phyloP scores from a whole-genome alignment of 2,888 invertebrate genomes.

The Schizotus pectinicornis region DNA sequence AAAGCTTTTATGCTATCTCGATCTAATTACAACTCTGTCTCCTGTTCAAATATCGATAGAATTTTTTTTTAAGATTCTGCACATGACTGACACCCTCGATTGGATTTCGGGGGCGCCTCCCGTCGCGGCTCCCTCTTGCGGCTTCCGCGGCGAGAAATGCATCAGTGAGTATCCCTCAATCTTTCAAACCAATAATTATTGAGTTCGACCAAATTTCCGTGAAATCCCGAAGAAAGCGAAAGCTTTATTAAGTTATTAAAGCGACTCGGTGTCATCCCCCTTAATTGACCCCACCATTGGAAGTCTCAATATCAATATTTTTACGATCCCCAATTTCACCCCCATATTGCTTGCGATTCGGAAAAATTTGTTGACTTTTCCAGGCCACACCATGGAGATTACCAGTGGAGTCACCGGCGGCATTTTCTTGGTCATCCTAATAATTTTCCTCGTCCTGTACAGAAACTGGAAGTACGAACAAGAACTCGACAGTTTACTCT shows the following conservation, averaged over 20 bases:
- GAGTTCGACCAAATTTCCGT: background rate
- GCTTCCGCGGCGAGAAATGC: conserved; percentile 90
- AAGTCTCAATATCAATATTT: background rate
- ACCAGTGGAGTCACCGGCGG: conserved; percentile 82
- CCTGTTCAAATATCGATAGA: too few relatives aligned
- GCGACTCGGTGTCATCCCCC: too few relatives aligned
- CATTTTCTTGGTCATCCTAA: conserved; percentile 70
- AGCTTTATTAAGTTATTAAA: too few relatives aligned
- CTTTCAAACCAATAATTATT: background rate
- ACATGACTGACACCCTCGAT: conserved; percentile 72
- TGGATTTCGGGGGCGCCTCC: conserved; percentile 83
- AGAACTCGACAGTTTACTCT: conserved; percentile 88
- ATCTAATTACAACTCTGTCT: too few relatives aligned
- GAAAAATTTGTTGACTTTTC: conserved; percentile 21
- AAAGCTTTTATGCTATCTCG: too few relatives aligned
- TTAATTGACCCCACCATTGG: background rate
- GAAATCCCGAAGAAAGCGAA: background rate
- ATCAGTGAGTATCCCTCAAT: conserved; percentile 71
- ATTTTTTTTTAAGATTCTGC: conserved; percentile 68
- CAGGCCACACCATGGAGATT: conserved; percentile 83
- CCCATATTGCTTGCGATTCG: background rate
- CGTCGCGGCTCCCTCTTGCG: conserved; percentile 85
- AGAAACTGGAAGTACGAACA: conserved; percentile 95
- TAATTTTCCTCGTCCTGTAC: conserved; percentile 79
- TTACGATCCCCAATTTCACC: background rate